Evolutionary conservation across 2,797 vertebrate genomes (phyloP), one percentile per base, ranked within the genome.

Genomic region (Hybognathus amarus): DNA sequence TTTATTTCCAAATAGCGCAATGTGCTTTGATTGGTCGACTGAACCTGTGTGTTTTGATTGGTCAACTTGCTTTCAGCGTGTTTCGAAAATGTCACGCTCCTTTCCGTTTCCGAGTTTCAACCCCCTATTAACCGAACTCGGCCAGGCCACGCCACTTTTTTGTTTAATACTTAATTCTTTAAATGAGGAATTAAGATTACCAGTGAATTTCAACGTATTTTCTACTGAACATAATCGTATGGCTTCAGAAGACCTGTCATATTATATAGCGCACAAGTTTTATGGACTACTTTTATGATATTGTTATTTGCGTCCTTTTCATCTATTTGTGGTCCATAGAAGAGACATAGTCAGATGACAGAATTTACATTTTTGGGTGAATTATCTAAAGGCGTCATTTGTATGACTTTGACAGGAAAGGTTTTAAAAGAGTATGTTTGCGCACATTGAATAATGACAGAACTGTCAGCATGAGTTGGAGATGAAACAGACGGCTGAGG

Each of bases 401-500:
- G 77, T 83, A 80, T 77, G 79, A 45, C 17, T 47, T 63, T 56
- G 18, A 70, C 36, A n/a, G 73, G 59, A 74, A 45, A 36, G 15
- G 52, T 54, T 74, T 40, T 54, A 40, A 69, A 68, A 27, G 47
- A 40, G 66, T 47, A 36, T 79, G 79, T 81, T 81, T 74, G 69
- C 2, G 2, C 68, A 54, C 87, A 86, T 89, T 75, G 89, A 89
- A 76, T 56, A 30, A 77, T 77, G 38, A 67, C 33, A 22, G 63
- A 75, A 50, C 64, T 71, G 67, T 81, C 68, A 86, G 33, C 77
- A 33, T 52, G 24, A 76, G 61, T 73, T 77, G 79, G 85, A 80
- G 88, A 90, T 90, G 87, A 90, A 89, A 86, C 82, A 67, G 24
- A 84, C 83, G 77, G 1, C 42, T 89, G 90, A 91, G 91, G 91